Base-by-base conservation (phyloP, 2,888 invertebrate genomes). In the Sacculina carcini region DNA sequence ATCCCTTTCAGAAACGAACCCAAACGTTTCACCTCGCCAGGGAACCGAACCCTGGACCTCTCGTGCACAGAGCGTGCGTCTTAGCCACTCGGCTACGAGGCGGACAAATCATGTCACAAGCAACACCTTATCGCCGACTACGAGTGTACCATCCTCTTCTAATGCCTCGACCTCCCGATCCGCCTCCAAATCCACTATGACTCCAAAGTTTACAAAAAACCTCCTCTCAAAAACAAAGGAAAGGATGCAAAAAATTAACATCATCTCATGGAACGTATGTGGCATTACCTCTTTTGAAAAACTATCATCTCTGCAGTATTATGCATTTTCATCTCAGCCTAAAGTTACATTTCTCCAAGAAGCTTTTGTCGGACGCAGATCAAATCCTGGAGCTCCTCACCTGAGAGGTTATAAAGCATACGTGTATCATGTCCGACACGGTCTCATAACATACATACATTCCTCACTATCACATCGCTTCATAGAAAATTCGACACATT, bases 201-300 rank as follows among this genome's bases (percentile, higher is more conserved):
- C n/a, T n/a, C n/a, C n/a, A n/a, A n/a, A n/a, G n/a, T n/a, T n/a
- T n/a, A n/a, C n/a, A n/a, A n/a, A n/a, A n/a, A n/a, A n/a, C n/a
- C n/a, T n/a, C n/a, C 44, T 12, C 14, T 7, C 1, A 16, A 2
- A 5, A 14, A 19, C n/a, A 16, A n/a, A 21, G 31, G 42, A 28
- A 2, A 16, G 14, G 28, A 26, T 51, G 44, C 34, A 21, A 44
- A 46, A 46, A 51, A 16, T 51, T 3, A 34, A 46, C 29, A 28
- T 51, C 19, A 48, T 39, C 47, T 39, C 48, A 24, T 48, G 29
- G 51, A 51, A 51, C 47, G 46, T 36, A 5, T 24, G 26, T 5
- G 38, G 47, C 5, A 28, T 42, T 19, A n/a, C 31, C 29, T 26
- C 16, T 21, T 19, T 21, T 6, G 23, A 29, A 12, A 52, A 28